Evolutionary conservation across 2,888 invertebrate genomes (phyloP).

Genomic region (Lacanobia wlatinum): DNA sequence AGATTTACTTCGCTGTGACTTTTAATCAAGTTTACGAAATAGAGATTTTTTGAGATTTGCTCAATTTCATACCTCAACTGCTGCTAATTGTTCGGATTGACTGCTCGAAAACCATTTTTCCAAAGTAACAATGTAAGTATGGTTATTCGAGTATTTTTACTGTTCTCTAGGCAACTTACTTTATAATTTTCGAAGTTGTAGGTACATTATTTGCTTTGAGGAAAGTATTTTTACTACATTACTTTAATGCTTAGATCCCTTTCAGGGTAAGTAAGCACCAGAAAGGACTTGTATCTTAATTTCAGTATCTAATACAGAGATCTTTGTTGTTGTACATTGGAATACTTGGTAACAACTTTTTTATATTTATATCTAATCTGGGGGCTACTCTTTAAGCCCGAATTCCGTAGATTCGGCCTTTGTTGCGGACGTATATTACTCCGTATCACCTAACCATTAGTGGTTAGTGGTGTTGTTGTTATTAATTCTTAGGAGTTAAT

Average conservation of each 20-base stretch:
- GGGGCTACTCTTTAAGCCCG: no score
- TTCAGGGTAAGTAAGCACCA: slow-evolving; percentile 18
- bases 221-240: slow-evolving; percentile 17
- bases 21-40: no score
- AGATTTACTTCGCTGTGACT: no score
- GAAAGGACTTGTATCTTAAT: slow-evolving; percentile 17
- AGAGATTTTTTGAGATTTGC: no score
- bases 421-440: no score
- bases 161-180: not conserved
- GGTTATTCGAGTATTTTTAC: not conserved
- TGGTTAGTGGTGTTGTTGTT: no score
- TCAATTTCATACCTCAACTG: no score
- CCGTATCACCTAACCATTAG: no score
- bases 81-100: not conserved
- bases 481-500: no score
- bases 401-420: no score
- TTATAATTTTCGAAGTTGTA: not conserved
- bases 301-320: slow-evolving; percentile 3
- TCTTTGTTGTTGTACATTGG: not conserved
- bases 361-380: no score
- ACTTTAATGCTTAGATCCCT: slow-evolving; percentile 16
- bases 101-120: not conserved
- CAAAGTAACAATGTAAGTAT: not conserved
- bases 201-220: not conserved
- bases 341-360: no score